Base-by-base conservation (phyloP, 1,140 invertebrate species). In the Pseudomyrmex pallidus region DNA sequence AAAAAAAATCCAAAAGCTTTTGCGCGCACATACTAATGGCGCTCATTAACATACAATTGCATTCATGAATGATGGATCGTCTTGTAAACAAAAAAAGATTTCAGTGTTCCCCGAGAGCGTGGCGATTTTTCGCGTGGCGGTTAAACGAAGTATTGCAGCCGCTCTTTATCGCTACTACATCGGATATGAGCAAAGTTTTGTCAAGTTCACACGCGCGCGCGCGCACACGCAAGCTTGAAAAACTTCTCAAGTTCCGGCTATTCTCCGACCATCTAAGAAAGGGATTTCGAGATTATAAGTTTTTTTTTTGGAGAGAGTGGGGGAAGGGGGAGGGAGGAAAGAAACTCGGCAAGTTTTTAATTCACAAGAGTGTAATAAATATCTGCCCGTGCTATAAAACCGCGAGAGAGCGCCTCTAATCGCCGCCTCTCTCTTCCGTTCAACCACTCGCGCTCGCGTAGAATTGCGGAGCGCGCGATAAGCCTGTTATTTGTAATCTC, bases 171-270 rank as follows among this genome's bases (percentile, higher is more conserved):
- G 57, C 12, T 70, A 44, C n/a, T 15, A 25, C 22, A 70, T 67
- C 63, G 68, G 63, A 87, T 87, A 87, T 82, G 85, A 87, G 82
- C 52, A 87, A 87, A 87, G 74, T 87, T 87, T 56, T 50, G n/a
- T 54, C 50, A 56, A 52, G 57, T 35, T 73, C n/a, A 35, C 35
- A 35, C 35, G 35, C 35, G 35, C 35, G 35, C 35, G 35, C 35
- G 35, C 35, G 5, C 35, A 7, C 35, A 1, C 35, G 35, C 35
- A 46, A 73, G 56, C 17, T 20, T 67, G 64, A 22, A n/a, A 57
- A 87, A 84, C 74, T 87, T 84, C 67, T 87, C 77, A 84, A 87
- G 74, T 86, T 72, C 13, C 13, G 35, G n/a, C 20, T 17, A 8
- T 48, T 20, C 46, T 62, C 62, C 54, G 82, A 63, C 66, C 66